These are phyloP conservation scores for Zelleria hepariella DNA, from an alignment of 2,888 invertebrate species.

Conservation along the genomic window DNA sequence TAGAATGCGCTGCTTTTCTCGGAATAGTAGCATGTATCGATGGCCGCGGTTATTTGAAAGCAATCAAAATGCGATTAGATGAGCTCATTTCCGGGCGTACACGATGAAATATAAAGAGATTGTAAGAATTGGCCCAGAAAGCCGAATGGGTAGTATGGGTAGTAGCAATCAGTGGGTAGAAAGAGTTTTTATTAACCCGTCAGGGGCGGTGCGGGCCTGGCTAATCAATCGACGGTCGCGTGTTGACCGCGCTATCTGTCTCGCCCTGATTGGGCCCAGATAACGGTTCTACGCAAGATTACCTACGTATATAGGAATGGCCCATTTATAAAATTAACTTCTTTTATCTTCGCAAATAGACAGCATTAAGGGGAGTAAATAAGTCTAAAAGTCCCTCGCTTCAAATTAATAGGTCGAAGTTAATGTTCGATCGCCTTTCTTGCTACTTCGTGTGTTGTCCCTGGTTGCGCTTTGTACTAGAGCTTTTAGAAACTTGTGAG, in stretches of 20 bases:
- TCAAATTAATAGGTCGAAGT: conserved; percentile 41
- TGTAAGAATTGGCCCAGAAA: conserved; percentile 21
- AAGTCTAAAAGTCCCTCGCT: conserved; percentile 43
- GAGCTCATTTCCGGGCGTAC: neutral
- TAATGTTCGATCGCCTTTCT: conserved; percentile 28
- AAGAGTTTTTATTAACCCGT: conserved; percentile 66
- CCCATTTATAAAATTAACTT: conserved; percentile 68
- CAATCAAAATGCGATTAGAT: conserved; percentile 1
- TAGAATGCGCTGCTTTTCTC: neutral
- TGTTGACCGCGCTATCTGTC: conserved; percentile 69
- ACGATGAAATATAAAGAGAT: neutral
- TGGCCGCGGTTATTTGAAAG: neutral
- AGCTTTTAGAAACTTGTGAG: too few species aligned
- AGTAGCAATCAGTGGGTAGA: conserved; percentile 58
- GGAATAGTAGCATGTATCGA: neutral
- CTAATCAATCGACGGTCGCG: conserved; percentile 64
- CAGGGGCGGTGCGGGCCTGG: conserved; percentile 52
- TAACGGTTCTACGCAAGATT: conserved; percentile 62
- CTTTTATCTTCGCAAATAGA: conserved; percentile 61
- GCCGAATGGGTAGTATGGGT: conserved; percentile 53
- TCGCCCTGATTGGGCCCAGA: conserved; percentile 63
- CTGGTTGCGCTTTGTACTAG: neutral
- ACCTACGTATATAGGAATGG: conserved; percentile 60
- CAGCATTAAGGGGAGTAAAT: conserved; percentile 54
- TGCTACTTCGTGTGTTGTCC: conserved; percentile 11